Evolutionary conservation across 1,140 invertebrate genomes (phyloP).

Genomic region (Platorchestia sp.): DNA sequence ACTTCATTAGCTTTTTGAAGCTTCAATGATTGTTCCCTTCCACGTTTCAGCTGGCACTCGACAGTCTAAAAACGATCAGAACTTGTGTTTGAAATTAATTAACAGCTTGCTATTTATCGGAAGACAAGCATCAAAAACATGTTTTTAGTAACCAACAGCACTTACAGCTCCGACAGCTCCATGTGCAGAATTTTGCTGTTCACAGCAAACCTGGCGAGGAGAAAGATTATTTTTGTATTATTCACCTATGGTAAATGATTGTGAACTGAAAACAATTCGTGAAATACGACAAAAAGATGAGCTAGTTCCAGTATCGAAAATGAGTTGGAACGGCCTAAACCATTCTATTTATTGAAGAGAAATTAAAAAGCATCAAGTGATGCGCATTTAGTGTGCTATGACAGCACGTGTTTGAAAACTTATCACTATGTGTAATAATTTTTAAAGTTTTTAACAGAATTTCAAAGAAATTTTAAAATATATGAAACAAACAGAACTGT

Average conservation of each 20-base stretch:
- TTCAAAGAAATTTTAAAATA: too few relatives aligned
- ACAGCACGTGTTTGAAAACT: neutral
- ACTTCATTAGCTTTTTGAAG: neutral
- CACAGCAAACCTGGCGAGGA: slow-evolving; percentile 79
- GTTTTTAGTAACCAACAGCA: neutral
- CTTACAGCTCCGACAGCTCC: slow-evolving; percentile 81
- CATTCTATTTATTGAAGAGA: too few relatives aligned
- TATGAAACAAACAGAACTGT: neutral
- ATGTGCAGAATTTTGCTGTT: slow-evolving; percentile 83
- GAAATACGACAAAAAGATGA: too few relatives aligned
- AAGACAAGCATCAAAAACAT: neutral
- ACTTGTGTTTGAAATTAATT: neutral
- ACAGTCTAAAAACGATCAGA: neutral
- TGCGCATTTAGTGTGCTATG: too few relatives aligned
- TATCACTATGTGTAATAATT: neutral
- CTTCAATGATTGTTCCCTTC: neutral
- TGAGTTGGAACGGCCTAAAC: too few relatives aligned
- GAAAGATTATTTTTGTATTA: too few relatives aligned
- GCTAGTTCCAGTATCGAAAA: too few relatives aligned
- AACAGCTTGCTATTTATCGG: neutral
- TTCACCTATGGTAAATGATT: too few relatives aligned
- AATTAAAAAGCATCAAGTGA: too few relatives aligned
- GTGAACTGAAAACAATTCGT: neutral
- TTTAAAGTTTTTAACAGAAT: neutral
- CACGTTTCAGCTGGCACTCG: neutral